These are phyloP conservation scores for Penaeus vannamei DNA, from an alignment of 1,140 invertebrate species.

Conservation along the genomic window DNA sequence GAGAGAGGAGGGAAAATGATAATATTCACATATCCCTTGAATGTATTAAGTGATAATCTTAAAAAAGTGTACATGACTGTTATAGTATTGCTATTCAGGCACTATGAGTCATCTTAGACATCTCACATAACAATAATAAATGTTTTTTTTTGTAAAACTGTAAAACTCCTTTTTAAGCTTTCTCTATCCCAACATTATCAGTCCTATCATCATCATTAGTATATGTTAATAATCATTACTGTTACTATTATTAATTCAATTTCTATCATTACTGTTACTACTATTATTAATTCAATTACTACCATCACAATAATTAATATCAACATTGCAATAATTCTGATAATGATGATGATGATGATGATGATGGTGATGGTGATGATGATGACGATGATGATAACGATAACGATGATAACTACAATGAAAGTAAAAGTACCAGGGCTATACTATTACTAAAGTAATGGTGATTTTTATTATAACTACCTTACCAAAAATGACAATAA, in stretches of 20 bases:
- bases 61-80: too few species aligned
- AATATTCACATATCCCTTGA: too few species aligned
- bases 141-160: not conserved
- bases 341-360: conserved; percentile 3
- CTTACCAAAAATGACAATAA: too few species aligned
- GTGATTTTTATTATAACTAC: too few species aligned
- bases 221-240: not conserved
- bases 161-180: not conserved
- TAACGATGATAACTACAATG: too few species aligned
- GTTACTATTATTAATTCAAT: not conserved
- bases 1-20: too few species aligned
- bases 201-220: conserved; percentile 22
- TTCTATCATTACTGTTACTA: not conserved
- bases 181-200: not conserved
- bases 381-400: conserved; percentile 9
- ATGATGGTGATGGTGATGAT: conserved; percentile 3
- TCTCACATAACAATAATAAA: not conserved
- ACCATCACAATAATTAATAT: not conserved
- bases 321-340: not conserved
- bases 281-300: not conserved
- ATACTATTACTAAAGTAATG: too few species aligned
- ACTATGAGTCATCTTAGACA: not conserved
- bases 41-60: too few species aligned
- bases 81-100: not conserved
- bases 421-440: too few species aligned